Conservation (phyloP, 2,113 vertebrate species). For the Psilopsiagon aurifrons region DNA sequence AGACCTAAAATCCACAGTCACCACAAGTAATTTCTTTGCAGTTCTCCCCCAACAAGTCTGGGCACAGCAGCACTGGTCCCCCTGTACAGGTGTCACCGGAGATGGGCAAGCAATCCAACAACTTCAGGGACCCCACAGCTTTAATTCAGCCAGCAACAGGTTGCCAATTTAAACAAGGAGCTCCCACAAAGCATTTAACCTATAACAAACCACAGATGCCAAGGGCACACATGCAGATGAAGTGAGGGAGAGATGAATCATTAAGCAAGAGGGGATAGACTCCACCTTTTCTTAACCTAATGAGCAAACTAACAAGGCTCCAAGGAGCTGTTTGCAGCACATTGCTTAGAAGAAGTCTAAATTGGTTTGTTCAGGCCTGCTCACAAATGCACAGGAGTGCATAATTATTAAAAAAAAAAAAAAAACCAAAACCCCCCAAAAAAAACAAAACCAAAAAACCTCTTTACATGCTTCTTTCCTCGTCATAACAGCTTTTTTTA, state of each 20-base stretch:
- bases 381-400: neutral
- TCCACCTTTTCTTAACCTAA: neutral
- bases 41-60: rapidly evolving
- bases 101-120: neutral
- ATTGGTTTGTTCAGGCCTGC: neutral
- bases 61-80: neutral
- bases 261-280: neutral
- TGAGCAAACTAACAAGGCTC: neutral
- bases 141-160: neutral
- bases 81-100: neutral
- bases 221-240: neutral
- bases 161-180: neutral
- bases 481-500: neutral
- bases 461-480: neutral
- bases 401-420: neutral
- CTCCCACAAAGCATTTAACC: neutral
- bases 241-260: neutral
- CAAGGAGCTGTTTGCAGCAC: neutral
- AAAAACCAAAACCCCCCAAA: neutral
- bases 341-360: neutral
- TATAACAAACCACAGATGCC: neutral
- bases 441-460: too few relatives aligned
- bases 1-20: neutral
- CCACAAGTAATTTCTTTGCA: neutral
- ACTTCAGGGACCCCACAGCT: rapidly evolving